phyloP scores from a whole-genome alignment of 2,797 vertebrate species.

The Megaceryle alcyon region DNA sequence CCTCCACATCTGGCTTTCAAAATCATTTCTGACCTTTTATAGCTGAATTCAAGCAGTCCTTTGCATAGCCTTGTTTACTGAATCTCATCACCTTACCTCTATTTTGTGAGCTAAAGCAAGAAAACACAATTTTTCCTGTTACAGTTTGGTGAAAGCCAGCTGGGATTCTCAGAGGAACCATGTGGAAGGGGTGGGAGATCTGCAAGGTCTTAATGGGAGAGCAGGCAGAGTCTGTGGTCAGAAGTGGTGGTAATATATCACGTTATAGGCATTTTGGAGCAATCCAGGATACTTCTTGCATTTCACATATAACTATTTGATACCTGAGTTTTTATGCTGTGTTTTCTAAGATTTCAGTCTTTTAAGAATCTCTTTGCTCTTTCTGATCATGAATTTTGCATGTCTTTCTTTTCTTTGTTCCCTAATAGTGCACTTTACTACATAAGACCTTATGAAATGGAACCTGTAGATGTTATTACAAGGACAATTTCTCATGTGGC shows the following conservation, averaged over 20 bases:
- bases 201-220: accelerated
- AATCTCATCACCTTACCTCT: not conserved
- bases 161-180: not conserved
- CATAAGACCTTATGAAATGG: not conserved
- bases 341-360: not conserved
- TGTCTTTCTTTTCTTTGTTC: not conserved
- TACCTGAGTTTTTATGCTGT: not conserved
- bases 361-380: not conserved
- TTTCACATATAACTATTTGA: not conserved
- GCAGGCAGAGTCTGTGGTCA: not conserved
- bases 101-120: not conserved
- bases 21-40: not conserved
- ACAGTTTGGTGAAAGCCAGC: not conserved
- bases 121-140: not conserved
- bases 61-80: not conserved
- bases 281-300: not conserved
- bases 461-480: not conserved
- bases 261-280: not conserved
- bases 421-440: not conserved
- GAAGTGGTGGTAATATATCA: not conserved
- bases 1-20: not conserved
- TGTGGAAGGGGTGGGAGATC: not conserved
- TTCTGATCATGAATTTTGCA: not conserved
- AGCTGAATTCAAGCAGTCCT: not conserved
- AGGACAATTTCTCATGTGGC: not conserved